Percentiles rank a stretch among this genome's conserved stretches.
Evolutionary conservation across 1,140 invertebrate genomes (phyloP).

Genomic region (Drosophila bifasciata): DNA sequence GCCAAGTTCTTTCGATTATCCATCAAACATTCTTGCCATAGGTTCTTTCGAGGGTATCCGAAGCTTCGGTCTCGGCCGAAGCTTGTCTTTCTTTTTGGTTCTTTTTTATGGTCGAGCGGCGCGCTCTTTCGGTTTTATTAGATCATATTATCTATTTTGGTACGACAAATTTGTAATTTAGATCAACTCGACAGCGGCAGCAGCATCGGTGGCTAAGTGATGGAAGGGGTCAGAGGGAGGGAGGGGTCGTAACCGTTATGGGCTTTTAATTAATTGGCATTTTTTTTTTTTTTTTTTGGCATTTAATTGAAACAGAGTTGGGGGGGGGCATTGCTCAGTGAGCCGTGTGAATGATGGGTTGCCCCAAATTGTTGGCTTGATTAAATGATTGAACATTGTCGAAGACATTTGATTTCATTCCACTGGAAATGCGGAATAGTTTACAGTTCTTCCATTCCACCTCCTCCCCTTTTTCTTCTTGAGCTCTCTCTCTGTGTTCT

Average conservation of each 20-base stretch:
- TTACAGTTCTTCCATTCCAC: slow-evolving; percentile 14
- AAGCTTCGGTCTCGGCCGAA: slow-evolving; percentile 17
- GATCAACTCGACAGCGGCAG: slow-evolving; percentile 38
- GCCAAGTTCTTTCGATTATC: no score
- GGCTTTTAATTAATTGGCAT: slow-evolving; percentile 79
- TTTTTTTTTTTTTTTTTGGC: slow-evolving; percentile 61
- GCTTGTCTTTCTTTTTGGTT: slow-evolving; percentile 24
- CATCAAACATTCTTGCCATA: no score
- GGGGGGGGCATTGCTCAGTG: slow-evolving; percentile 36
- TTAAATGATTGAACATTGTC: slow-evolving; percentile 42
- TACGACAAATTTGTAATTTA: slow-evolving; percentile 78
- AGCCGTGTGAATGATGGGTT: slow-evolving; percentile 36
- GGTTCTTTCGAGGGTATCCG: not conserved
- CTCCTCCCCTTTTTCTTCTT: slow-evolving; percentile 13
- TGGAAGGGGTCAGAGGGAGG: no score
- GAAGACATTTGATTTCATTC: slow-evolving; percentile 36
- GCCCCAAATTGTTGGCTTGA: slow-evolving; percentile 30
- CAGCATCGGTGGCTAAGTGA: no score
- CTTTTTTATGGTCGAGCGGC: slow-evolving; percentile 69
- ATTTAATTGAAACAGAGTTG: slow-evolving; percentile 65
- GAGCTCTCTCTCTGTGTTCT: slow-evolving; percentile 10
- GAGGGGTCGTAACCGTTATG: slow-evolving; percentile 56
- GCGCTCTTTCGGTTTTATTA: slow-evolving; percentile 77
- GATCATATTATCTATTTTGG: slow-evolving; percentile 80
- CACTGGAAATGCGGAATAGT: not conserved